Evolutionary conservation across 2,888 invertebrate genomes (phyloP), one percentile per base, ranked within the genome.

Genomic region (Epistrophella euchroma): DNA sequence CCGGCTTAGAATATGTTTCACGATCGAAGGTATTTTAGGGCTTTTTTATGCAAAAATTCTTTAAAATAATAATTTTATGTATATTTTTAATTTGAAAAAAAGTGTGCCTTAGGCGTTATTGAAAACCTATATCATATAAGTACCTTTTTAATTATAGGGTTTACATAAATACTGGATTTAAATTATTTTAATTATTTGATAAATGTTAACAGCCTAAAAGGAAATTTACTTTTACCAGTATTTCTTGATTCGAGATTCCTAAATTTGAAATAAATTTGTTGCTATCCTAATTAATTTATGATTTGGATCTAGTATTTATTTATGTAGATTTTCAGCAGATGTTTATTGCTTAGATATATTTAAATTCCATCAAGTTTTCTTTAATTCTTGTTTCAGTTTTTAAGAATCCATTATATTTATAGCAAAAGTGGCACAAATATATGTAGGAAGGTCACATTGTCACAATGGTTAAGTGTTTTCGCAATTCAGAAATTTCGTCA

Each of bases 201-300:
- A 43, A 43, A 43, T n/a, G 40, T 13, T 35, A 11, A 35, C 4
- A 5, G 2, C 17, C 15, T 52, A 52, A 25, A 15, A 50, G 22
- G 50, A 50, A 50, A 50, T 7, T 15, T 47, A 47, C 11, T 52
- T 52, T 25, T 32, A 28, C 55, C 55, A 17, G 55, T 55, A 55
- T 55, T 55, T 32, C 28, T 32, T 55, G 28, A 32, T 55, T 55
- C 13, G 1, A 32, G 9, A 55, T 55, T 32, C 17, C 5, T n/a
- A 55, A 55, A n/a, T 55, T 4, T 17, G 10, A 52, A 52, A 15
- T 25, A 7, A 52, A 25, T 25, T 52, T 15, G 28, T 55, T 55
- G 55, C 55, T 55, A 50, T 50, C 47, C 19, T 19, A 47, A 15
- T 7, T 7, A 22, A 22, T 11, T 55, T 15, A 25, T 52, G 25